Evolutionary conservation across 2,797 vertebrate genomes (phyloP).

Genomic region (Serranus cabrilla): DNA sequence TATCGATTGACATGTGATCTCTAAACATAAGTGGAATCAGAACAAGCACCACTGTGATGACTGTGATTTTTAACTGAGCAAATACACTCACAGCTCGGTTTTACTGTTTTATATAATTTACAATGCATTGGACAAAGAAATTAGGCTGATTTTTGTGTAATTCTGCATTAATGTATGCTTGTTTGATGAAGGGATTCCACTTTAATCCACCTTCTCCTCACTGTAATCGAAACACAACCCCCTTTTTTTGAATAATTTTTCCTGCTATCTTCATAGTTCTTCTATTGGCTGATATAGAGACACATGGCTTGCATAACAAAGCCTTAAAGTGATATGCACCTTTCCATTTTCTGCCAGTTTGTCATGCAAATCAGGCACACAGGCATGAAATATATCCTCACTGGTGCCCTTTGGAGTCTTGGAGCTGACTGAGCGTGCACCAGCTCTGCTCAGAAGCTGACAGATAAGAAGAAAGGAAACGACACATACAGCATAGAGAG

Average conservation of each 20-base stretch:
- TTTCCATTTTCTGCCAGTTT: not conserved
- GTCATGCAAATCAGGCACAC: not conserved
- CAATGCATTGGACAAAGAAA: not conserved
- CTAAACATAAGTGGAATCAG: not conserved
- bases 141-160: not conserved
- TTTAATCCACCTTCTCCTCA: not conserved
- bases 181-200: not conserved
- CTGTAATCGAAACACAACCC: not conserved
- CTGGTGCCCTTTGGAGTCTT: conserved; percentile 67
- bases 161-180: not conserved
- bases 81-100: no score
- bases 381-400: not conserved
- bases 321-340: not conserved
- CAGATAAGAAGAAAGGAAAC: conserved; percentile 42
- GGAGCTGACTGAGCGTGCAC: conserved; percentile 34
- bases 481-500: not conserved
- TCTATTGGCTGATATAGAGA: not conserved
- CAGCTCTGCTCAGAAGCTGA: conserved; percentile 30
- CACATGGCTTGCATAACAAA: not conserved
- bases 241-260: not conserved
- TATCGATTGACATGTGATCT: not conserved
- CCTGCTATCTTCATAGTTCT: not conserved
- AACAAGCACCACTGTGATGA: not conserved
- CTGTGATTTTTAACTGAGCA: not conserved
- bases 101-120: not conserved